Conservation (phyloP, 2,113 vertebrate genomes). For the Axis porcinus region DNA sequence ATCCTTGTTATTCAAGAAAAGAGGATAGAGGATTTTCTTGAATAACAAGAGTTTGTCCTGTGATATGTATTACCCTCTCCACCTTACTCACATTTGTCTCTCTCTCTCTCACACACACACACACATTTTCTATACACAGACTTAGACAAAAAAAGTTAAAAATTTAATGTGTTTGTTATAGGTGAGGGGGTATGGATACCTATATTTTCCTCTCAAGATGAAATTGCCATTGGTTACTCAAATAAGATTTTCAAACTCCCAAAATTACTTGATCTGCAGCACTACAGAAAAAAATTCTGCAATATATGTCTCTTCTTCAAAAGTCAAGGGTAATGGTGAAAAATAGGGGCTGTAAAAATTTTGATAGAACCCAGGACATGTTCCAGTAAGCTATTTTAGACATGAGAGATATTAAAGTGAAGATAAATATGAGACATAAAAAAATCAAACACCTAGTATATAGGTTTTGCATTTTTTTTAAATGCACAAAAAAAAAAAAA, state of each 20-base stretch:
- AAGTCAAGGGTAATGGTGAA: fast-evolving
- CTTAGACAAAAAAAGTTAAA: background rate
- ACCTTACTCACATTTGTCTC: background rate
- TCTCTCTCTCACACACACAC: background rate
- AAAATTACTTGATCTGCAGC: background rate
- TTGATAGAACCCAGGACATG: background rate
- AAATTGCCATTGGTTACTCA: background rate
- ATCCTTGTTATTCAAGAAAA: background rate
- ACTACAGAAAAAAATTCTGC: background rate
- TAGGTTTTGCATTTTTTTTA: background rate
- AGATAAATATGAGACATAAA: background rate
- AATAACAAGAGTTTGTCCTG: background rate
- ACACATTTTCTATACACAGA: background rate
- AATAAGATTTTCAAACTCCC: background rate
- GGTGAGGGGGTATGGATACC: background rate
- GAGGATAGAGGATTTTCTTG: background rate
- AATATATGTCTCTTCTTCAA: background rate
- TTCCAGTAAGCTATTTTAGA: background rate
- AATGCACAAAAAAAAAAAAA: background rate
- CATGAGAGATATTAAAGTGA: background rate
- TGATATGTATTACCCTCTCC: background rate
- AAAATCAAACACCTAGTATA: background rate
- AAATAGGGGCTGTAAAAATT: background rate
- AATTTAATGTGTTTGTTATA: background rate
- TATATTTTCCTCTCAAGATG: background rate